Base-by-base conservation (phyloP, 2,797 vertebrate species). In the Eupleurogrammus muticus region DNA sequence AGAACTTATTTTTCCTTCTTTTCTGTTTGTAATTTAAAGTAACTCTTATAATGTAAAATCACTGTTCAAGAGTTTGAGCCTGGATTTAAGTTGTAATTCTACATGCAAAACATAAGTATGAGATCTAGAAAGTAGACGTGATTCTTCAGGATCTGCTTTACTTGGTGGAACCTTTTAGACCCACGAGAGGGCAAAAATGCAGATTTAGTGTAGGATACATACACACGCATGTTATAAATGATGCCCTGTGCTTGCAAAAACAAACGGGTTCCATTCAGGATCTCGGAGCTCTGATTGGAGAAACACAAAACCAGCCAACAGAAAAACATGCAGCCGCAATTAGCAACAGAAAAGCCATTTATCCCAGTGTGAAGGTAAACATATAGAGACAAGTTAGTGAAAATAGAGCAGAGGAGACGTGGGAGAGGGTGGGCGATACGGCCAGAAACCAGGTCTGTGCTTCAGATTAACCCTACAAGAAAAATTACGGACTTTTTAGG, bases 191-290 rank as follows among this genome's bases (percentile, higher is more conserved):
- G 46, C 62, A 79, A 35, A 64, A 67, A 61, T 19, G 21, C 32
- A 44, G 16, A 42, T 14, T 42, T 7, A 10, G 38, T 24, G 34
- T 54, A 12, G 32, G 21, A 66, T 46, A 46, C 14, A 24, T 16
- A 60, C 68, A 66, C 46, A 74, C 55, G 55, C 49, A 46, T 49
- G n/a, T 81, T 84, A 93, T 92, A 93, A 94, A 94, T 92, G 85
- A 91, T 75, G 70, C 68, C 73, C 21, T 49, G 71, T 63, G 64
- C 78, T 85, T 92, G 80, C 71, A 85, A 91, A 92, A 94, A 94
- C 89, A 93, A 92, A 90, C 87, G 23, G 21, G 63, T 57, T 78
- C 60, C 72, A 66, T 35, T 56, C 81, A 80, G 73, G 67, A 85
- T 80, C 79, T 70, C 48, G 57, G 58, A 47, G 70, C 84, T 86